These are phyloP conservation scores for Busseola fusca DNA, from an alignment of 2,888 invertebrate species.

Conservation along the genomic window DNA sequence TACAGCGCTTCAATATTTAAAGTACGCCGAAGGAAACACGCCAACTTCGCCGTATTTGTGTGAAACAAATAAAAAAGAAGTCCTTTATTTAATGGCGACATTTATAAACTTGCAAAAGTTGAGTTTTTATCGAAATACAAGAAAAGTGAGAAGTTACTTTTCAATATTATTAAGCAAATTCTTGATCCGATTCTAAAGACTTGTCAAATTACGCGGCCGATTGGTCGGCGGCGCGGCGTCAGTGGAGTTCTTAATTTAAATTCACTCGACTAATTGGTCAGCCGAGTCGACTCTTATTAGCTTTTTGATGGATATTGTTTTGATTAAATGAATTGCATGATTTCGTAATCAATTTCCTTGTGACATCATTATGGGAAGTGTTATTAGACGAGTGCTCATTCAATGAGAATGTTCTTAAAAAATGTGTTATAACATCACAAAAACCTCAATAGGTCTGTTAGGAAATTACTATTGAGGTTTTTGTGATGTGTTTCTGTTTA, in stretches of 20 bases:
- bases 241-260: constrained; percentile 70
- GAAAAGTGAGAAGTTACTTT: constrained; percentile 49
- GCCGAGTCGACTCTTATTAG: constrained; percentile 66
- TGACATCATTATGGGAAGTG: constrained; percentile 10
- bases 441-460: neutral
- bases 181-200: constrained; percentile 64
- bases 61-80: constrained; percentile 54
- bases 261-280: constrained; percentile 70
- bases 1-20: constrained; percentile 59
- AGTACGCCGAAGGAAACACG: constrained; percentile 48
- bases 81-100: constrained; percentile 47
- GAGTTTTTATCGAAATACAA: constrained; percentile 52
- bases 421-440: too few species aligned
- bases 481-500: neutral
- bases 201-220: constrained; percentile 70
- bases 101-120: constrained; percentile 51
- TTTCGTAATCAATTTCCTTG: constrained; percentile 52
- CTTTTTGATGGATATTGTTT: constrained; percentile 69
- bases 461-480: too few species aligned
- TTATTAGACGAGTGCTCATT: constrained; percentile 3
- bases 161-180: constrained; percentile 53
- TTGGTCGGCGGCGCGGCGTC: constrained; percentile 62
- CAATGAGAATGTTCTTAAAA: neutral
- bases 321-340: constrained; percentile 59
- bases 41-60: constrained; percentile 51